Evolutionary conservation across 2,797 vertebrate genomes (phyloP), one percentile per base, ranked within the genome.

Genomic region (Sebastes vulpes): DNA sequence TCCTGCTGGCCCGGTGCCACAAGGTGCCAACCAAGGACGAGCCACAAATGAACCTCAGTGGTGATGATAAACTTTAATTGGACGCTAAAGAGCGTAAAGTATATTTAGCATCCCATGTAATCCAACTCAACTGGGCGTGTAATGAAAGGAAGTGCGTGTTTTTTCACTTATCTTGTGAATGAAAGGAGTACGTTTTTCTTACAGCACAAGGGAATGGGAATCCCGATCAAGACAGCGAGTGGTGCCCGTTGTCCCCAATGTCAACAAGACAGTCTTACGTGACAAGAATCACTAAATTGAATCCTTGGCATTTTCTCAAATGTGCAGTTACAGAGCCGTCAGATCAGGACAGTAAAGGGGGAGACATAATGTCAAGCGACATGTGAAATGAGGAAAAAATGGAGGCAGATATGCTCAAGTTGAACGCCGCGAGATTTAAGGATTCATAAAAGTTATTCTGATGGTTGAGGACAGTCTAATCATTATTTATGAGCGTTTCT

Each of bases 1-100:
- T 69, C 75, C 74, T 32, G 54, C 69, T 89, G 75, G 70, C 79
- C 64, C 11, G 0, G 6, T 48, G 72, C 85, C 91, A 79, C 82
- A 32, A 65, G 85, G 67, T 75, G 80, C 77, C 84, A 86, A 88
- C 79, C 84, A 87, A 88, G 85, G 88, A 90, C 77, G 16, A 75
- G 67, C 50, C 59, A 18, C 72, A 54, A 46, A 57, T 32, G 48
- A 72, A 76, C 65, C 56, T 66, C 63, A 26, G 53, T 8, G 42
- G 52, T 32, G n/a, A 48, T 42, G 50, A 79, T 32, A 12, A 75
- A 84, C 52, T 66, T 81, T 65, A 69, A 78, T 18, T 82, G 32
- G 78, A 90, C 26, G 66, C 74, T 77, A 88, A 89, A 52, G n/a
- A 46, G 70, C 5, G 2, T 61, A 67, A 53, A 73, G 58, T 6